Conservation (phyloP, 1,140 invertebrate genomes). For the Diploscapter pachys region DNA sequence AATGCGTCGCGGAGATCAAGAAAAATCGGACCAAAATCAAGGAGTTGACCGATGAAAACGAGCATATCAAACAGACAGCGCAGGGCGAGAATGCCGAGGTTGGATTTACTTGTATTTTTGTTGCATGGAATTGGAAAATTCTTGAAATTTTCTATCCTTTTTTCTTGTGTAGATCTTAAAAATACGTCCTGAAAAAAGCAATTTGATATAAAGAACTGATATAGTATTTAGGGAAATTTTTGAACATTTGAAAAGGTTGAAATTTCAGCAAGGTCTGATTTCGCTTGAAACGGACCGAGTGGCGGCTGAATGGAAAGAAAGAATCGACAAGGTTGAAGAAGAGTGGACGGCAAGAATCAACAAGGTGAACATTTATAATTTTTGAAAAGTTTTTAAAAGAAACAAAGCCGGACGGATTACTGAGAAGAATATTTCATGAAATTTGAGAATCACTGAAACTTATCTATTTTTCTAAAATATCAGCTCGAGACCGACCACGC, state of each 20-base stretch:
- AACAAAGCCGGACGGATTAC: conserved; percentile 1
- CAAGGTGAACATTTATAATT: conserved; percentile 10
- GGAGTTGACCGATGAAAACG: conserved; percentile 38
- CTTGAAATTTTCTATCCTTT: too few species aligned
- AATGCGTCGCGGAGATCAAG: conserved; percentile 45
- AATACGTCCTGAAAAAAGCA: too few species aligned
- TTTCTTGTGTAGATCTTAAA: too few species aligned
- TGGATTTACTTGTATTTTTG: conserved; percentile 9
- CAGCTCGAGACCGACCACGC: conserved; percentile 37
- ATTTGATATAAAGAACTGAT: too few species aligned
- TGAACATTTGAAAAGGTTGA: conserved; percentile 1
- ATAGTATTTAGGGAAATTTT: neutral
- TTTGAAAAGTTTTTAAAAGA: neutral
- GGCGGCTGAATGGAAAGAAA: conserved; percentile 48
- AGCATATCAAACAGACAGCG: conserved; percentile 1
- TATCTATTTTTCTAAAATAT: neutral
- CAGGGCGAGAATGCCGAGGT: neutral
- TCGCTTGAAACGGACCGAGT: conserved; percentile 28
- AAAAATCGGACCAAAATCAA: conserved; percentile 42
- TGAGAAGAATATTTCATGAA: neutral
- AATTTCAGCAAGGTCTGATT: conserved; percentile 22
- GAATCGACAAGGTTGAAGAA: conserved; percentile 37
- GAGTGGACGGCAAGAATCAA: conserved; percentile 22
- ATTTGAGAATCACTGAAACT: neutral
- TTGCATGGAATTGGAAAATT: neutral